These are phyloP conservation scores for Euglossa dilemma DNA, from an alignment of 1,140 invertebrate genomes.

Conservation along the genomic window DNA sequence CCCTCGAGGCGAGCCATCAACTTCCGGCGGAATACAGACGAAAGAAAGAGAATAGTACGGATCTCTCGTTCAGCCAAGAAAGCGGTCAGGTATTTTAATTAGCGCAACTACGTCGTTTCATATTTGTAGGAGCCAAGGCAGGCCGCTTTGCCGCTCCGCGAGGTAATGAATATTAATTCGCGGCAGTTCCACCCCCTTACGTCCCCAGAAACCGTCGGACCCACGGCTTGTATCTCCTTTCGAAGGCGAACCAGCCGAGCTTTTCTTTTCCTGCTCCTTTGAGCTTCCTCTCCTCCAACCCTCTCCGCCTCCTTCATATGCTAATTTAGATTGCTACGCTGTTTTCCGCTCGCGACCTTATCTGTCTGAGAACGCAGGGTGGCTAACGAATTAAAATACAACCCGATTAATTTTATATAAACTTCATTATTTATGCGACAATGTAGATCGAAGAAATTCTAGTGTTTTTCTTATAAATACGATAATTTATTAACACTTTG, in stretches of 20 bases:
- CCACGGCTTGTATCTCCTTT: constrained; percentile 20
- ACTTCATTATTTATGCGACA: too few relatives aligned
- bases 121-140: constrained; percentile 66
- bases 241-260: constrained; percentile 26
- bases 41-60: constrained; percentile 7
- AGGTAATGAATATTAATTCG: constrained; percentile 78
- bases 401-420: too few relatives aligned
- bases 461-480: too few relatives aligned
- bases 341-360: constrained; percentile 38
- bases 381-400: background rate
- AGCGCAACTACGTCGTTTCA: constrained; percentile 77
- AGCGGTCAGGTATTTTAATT: constrained; percentile 76
- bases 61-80: constrained; percentile 58
- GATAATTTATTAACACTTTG: too few relatives aligned
- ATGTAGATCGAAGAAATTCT: too few relatives aligned
- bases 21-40: background rate
- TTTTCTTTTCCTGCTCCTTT: constrained; percentile 56
- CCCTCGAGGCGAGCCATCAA: background rate
- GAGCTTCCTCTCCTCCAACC: background rate
- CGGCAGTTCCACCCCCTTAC: constrained; percentile 39
- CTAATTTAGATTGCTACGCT: constrained; percentile 56
- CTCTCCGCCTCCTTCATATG: background rate
- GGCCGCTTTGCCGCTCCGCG: constrained; percentile 56
- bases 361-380: background rate
- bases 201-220: constrained; percentile 8